These are phyloP conservation scores for Drosophila busckii DNA, from an alignment of 1,140 invertebrate genomes.

Conservation along the genomic window DNA sequence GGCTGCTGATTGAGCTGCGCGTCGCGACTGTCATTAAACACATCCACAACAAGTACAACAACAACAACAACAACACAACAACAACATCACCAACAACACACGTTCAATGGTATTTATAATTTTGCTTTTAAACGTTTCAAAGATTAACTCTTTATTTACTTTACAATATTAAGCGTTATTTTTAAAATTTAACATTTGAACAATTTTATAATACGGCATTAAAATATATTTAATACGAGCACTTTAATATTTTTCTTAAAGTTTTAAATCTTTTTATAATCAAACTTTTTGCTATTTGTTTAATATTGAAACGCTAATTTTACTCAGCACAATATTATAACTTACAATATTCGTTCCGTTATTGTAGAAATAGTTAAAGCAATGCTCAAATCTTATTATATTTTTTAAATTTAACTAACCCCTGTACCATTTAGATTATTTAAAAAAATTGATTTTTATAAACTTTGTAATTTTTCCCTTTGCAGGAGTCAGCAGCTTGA, in stretches of 20 bases:
- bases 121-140: slow-evolving; percentile 27
- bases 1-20: neutral
- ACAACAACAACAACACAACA: slow-evolving; percentile 51
- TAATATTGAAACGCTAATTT: no score
- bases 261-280: no score
- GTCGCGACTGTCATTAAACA: slow-evolving; percentile 18
- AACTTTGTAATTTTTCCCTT: slow-evolving; percentile 58
- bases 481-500: slow-evolving; percentile 87
- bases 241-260: no score
- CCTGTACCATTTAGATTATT: neutral
- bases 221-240: no score
- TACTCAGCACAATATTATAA: no score
- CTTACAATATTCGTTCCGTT: no score
- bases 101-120: slow-evolving; percentile 75
- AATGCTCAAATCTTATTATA: neutral
- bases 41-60: slow-evolving; percentile 25
- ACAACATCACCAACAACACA: slow-evolving; percentile 57
- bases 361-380: no score
- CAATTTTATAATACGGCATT: no score
- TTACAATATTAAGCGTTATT: no score
- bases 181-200: no score
- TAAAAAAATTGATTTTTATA: no score
- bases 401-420: neutral
- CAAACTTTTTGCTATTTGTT: no score
- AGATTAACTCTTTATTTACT: slow-evolving; percentile 20